Evolutionary conservation across 2,888 invertebrate species (phyloP), one percentile per base, ranked within the genome.

Genomic region (Esperia sulphurella): DNA sequence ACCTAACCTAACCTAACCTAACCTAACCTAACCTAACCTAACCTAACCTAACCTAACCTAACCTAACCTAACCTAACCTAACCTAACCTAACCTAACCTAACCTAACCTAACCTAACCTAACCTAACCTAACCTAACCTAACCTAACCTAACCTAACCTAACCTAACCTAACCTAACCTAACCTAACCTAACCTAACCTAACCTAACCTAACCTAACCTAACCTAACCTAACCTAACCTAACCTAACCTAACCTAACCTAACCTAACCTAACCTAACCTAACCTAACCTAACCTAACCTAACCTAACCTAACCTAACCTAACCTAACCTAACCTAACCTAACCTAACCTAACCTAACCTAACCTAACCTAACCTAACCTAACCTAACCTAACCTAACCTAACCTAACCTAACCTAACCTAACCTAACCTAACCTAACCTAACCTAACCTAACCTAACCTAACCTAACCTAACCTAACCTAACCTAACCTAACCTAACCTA

Each of bases 21-120:
- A 48, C 43, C 42, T 43, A 43, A 43, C 43, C 43, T 43, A 43
- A 43, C 43, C 43, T 41, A 41, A 33, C 43, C 43, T 46, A 41
- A 46, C 46, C 45, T 45, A 41, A 43, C 43, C 43, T 40, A 31
- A 42, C 42, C 47, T 29, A 30, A 40, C 39, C 40, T 40, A 42
- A 47, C 42, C 42, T 42, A 47, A 47, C 41, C 41, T 42, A 42
- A 47, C 42, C 40, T 40, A 40, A 39, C 40, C 40, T 40, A 47
- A 47, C 41, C 40, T 41, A 47, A 47, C 47, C 47, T 47, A 42
- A 52, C 52, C 51, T 48, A 51, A 51, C 51, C 51, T 48, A 52
- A 52, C 52, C 52, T 50, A 52, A 52, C 53, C 51, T 49, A 53
- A 53, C 52, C 52, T 49, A 52, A 53, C 53, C 53, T 50, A 52